Percentiles rank a stretch among this genome's conserved stretches.
These are phyloP conservation scores for Corynorhinus townsendii DNA, from an alignment of 2,113 vertebrate genomes.

Conservation along the genomic window DNA sequence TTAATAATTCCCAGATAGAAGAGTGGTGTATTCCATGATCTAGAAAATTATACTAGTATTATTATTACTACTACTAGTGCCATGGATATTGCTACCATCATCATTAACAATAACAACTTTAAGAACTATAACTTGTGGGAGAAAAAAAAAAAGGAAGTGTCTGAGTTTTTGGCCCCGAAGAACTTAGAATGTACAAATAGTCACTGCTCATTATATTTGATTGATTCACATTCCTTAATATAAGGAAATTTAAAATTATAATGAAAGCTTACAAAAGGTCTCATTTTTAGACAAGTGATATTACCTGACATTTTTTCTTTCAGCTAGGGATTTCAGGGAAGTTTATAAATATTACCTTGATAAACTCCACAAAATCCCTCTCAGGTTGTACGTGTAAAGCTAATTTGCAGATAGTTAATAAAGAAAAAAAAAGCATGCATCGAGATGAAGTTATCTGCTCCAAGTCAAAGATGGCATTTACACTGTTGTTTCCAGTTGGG, in stretches of 20 bases:
- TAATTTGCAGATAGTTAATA: conserved; percentile 4
- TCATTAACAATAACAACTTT: not conserved
- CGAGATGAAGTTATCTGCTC: not conserved
- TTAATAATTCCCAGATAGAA: not conserved
- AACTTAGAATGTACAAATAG: conserved; percentile 18
- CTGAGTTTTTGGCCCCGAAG: not conserved
- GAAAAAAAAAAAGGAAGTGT: not conserved
- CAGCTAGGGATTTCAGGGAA: conserved; percentile 62
- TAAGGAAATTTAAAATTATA: conserved; percentile 69
- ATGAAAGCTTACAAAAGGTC: conserved; percentile 67
- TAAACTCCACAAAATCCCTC: conserved; percentile 52
- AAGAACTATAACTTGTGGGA: not conserved
- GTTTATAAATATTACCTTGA: conserved; percentile 69
- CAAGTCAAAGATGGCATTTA: not conserved
- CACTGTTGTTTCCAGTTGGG: not conserved
- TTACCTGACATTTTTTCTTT: conserved; percentile 70
- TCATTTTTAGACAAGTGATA: conserved; percentile 68
- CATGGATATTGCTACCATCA: no score
- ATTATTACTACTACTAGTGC: not conserved
- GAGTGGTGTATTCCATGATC: not conserved
- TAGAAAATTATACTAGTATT: not conserved
- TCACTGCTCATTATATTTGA: conserved; percentile 40
- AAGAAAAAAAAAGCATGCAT: not conserved
- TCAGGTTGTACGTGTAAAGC: not conserved
- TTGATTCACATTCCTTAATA: conserved; percentile 50